Evolutionary conservation across 2,888 invertebrate genomes (phyloP).

Genomic region (Drosophila prostipennis): DNA sequence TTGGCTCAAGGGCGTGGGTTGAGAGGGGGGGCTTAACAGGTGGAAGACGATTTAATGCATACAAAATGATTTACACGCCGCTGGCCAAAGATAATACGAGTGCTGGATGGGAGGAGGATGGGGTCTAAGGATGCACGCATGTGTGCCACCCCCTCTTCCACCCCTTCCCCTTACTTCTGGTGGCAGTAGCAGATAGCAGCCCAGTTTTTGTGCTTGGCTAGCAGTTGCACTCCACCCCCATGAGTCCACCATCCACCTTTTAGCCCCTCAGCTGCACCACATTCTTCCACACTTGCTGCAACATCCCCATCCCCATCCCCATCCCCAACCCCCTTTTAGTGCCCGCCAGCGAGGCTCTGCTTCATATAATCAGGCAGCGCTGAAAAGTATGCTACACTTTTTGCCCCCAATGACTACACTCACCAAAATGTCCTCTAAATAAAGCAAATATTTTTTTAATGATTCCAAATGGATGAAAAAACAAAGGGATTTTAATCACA

Average conservation of each 20-base stretch:
- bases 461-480: neutral
- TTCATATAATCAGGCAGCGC: conserved; percentile 74
- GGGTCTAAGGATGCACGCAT: conserved; percentile 31
- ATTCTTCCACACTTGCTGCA: conserved; percentile 26
- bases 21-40: conserved; percentile 21
- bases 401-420: conserved; percentile 44
- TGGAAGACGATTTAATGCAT: conserved; percentile 79
- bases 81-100: conserved; percentile 72
- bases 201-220: conserved; percentile 53
- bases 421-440: neutral
- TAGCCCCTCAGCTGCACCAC: conserved; percentile 8
- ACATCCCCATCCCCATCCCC: neutral
- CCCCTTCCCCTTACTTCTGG: neutral
- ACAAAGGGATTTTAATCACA: too few relatives aligned
- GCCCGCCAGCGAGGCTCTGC: conserved; percentile 28
- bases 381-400: conserved; percentile 72
- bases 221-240: conserved; percentile 43
- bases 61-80: conserved; percentile 79
- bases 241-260: neutral
- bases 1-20: conserved; percentile 12
- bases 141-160: neutral
- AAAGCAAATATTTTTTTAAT: neutral
- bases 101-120: conserved; percentile 13
- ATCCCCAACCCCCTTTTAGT: conserved; percentile 11
- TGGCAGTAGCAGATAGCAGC: neutral